Base-by-base conservation (phyloP, 2,888 invertebrate genomes). In the Dynastes tityus region DNA sequence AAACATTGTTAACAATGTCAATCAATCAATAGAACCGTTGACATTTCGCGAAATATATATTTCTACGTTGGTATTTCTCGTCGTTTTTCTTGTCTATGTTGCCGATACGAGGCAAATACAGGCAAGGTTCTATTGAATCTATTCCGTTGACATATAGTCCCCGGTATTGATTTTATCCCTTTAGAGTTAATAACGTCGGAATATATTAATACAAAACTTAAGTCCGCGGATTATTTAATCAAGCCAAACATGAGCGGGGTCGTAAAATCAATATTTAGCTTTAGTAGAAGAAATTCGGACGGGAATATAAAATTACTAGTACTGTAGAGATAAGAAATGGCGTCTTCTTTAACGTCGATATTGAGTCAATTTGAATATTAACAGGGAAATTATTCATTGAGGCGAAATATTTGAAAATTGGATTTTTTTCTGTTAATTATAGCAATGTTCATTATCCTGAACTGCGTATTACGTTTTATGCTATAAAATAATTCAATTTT, bases 191-290 rank as follows among this genome's bases (percentile, higher is more conserved):
- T 53, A n/a, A 53, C 9, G n/a, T 16, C n/a, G 1, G 53, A n/a
- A 53, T 53, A 53, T 8, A 45, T 45, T 45, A 45, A 45, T 45
- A 11, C 8, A 16, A 53, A 53, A 16, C 16, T n/a, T 53, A 53
- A 53, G 53, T 53, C 13, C 16, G n/a, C n/a, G n/a, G 53, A 53
- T 6, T 53, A 16, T 53, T 16, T 53, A 53, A 53, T 53, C 53
- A 53, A 53, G n/a, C 1, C 16, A 16, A 53, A 53, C 16, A 53
- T 16, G 5, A 16, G 53, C 13, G 16, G 16, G n/a, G 11, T 53
- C 53, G n/a, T 53, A 53, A 53, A 53, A 53, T 53, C 53, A 53
- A 53, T 53, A 53, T 53, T 53, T 53, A 53, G 53, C n/a, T 53
- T 53, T 53, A 53, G 5, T 53, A 16, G 16, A 53, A 16, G 16